Evolutionary conservation across 2,888 invertebrate species (phyloP).

Genomic region (Bombylius major): DNA sequence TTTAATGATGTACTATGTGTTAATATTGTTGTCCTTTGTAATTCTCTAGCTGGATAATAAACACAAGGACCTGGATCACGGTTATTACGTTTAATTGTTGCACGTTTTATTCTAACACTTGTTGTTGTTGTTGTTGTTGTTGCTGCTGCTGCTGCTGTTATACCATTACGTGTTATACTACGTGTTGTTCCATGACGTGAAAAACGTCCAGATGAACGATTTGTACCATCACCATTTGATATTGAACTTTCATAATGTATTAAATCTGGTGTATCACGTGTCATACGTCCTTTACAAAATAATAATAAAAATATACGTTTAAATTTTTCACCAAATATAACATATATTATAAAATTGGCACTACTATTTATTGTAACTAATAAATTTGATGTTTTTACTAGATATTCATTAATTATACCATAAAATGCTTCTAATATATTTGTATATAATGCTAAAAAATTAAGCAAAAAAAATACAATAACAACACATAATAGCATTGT

Average conservation of each 20-base stretch:
- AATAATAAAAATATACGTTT: slow-evolving; percentile 70
- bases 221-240: slow-evolving; percentile 60
- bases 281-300: slow-evolving; percentile 55
- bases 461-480: slow-evolving; percentile 86
- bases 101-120: slow-evolving; percentile 29
- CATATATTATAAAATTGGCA: slow-evolving; percentile 95
- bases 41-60: slow-evolving; percentile 36
- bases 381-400: slow-evolving; percentile 76
- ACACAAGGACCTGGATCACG: slow-evolving; percentile 38
- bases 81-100: slow-evolving; percentile 26
- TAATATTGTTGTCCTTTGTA: slow-evolving; percentile 25
- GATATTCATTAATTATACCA: slow-evolving; percentile 48
- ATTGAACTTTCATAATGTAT: slow-evolving; percentile 74
- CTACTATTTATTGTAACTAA: slow-evolving; percentile 94
- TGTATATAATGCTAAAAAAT: slow-evolving; percentile 72
- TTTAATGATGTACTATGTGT: slow-evolving; percentile 26
- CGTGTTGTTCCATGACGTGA: slow-evolving; percentile 42
- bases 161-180: slow-evolving; percentile 23
- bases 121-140: slow-evolving; percentile 3
- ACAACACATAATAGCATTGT: slow-evolving; percentile 93
- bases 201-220: slow-evolving; percentile 46
- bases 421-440: slow-evolving; percentile 78
- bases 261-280: slow-evolving; percentile 55
- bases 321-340: slow-evolving; percentile 95
- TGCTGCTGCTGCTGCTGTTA: too few species aligned